Evolutionary conservation across 2,113 vertebrate genomes (phyloP), one percentile per base, ranked within the genome.

Genomic region (Colossoma macropomum): DNA sequence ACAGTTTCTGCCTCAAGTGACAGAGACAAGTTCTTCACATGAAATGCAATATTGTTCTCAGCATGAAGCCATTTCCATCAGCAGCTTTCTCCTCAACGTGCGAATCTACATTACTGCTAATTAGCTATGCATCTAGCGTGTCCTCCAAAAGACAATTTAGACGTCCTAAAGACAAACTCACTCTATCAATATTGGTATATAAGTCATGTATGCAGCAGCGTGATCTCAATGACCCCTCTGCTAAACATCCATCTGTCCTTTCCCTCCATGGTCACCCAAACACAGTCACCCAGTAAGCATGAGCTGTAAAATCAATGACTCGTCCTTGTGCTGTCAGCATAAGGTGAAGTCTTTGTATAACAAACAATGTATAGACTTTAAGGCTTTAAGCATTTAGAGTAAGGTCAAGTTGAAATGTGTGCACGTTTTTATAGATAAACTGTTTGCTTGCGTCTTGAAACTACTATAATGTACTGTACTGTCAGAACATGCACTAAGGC

Each of bases 91-190:
- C 52, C 30, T 52, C 56, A 69, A 34, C 71, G 38, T 34, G 72
- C 65, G 68, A 62, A 62, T 56, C 48, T 80, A 83, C 77, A 72
- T 84, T 87, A 79, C 72, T 85, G 80, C 54, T 79, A 84, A 85
- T 81, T 79, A 83, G 54, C 60, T 72, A 59, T 69, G 80, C 73
- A 66, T 75, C 54, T 82, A 59, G 59, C 23, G 74, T 81, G 69
- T 79, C 72, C 48, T 83, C 66, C 28, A 85, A 66, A 80, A 82
- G 72, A 41, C 76, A 68, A 15, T 27, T 60, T 48, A 81, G 71
- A 63, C 48, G 68, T 79, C 41, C 52, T 75, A 54, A 85, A 85
- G 45, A 73, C 79, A 85, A 77, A 85, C 30, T 32, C 25, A 23
- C 62, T 62, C 23, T 25, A 70, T 54, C 73, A 34, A 77, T 28